Base-by-base conservation (phyloP, 92 coral and sea anemone genomes). In the Parazoanthus atlanticus region DNA sequence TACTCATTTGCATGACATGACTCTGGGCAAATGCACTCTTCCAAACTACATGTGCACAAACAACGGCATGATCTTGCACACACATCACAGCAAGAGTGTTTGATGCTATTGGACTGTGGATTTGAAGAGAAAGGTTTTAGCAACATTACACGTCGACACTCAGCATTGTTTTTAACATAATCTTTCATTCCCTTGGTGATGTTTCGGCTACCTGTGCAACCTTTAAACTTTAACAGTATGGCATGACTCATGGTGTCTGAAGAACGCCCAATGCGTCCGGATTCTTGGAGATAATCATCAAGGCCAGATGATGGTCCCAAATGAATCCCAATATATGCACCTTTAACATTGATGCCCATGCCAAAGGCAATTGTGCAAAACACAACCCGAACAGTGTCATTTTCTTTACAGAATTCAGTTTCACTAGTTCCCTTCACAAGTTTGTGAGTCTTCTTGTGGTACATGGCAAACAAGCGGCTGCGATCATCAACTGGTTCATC, bases 341-440 rank as follows among this genome's bases (percentile, higher is more conserved):
- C 23, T 56, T 56, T 93, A 5, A 90, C 92, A 66, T 90, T 79
- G 0, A 93, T 85, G 0, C 93, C 93, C 95, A 93, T 93, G 2
- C 93, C 95, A 90, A 93, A 93, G 0, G 95, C 95, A 17, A 93
- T 88, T 1, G 95, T 16, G 33, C 93, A 91, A 33, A 93, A 88
- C 33, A 91, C 90, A 5, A 91, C 91, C 46, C 85, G 10, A 34
- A 91, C 93, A 33, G 34, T 76, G 1, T 89, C 89, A 36, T 84
- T 69, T 31, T 25, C 69, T 28, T 84, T 88, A 26, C 91, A 88
- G 33, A 91, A 91, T 28, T 88, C 93, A n/a, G 9, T 91, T 64
- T 91, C 93, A 6, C 78, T 77, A 3, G 26, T 47, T 67, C 47
- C 71, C 70, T 91, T 91, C 21, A 83, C 89, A 2, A 73, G 52